phyloP scores from a whole-genome alignment of 2,797 vertebrate species.

The Myotis findleyi region DNA sequence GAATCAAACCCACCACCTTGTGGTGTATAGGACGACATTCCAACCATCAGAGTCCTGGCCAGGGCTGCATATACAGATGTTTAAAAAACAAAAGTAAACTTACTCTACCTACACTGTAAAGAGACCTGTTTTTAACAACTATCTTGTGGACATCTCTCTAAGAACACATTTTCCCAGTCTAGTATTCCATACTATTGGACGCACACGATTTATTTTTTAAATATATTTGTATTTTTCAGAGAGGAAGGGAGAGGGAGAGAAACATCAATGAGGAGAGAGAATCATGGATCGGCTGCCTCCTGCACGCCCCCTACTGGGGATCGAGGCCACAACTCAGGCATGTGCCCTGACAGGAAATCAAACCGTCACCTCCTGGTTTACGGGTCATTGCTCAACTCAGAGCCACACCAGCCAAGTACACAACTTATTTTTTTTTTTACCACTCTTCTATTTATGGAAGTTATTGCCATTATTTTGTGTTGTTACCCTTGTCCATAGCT shows the following conservation, averaged over 20 bases:
- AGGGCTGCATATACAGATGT: neutral
- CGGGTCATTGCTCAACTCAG: too few species aligned
- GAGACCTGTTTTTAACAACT: neutral
- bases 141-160: neutral
- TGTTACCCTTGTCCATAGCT: neutral
- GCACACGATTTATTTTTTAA: neutral
- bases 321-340: too few species aligned
- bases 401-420: too few species aligned
- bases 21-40: neutral
- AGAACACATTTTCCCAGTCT: neutral
- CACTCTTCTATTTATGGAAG: neutral
- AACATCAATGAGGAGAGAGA: neutral
- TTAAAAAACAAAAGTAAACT: neutral
- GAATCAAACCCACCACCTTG: neutral
- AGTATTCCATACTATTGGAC: neutral
- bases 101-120: neutral
- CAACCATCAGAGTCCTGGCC: neutral
- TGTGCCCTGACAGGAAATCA: too few species aligned
- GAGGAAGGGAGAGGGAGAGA: neutral
- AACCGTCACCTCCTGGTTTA: too few species aligned
- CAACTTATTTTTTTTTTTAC: neutral
- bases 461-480: neutral
- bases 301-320: neutral
- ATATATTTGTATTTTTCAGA: too few species aligned
- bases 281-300: neutral